Evolutionary conservation across 2,113 vertebrate genomes (phyloP), one percentile per base, ranked within the genome.

Genomic region (Balaenoptera acutorostrata): DNA sequence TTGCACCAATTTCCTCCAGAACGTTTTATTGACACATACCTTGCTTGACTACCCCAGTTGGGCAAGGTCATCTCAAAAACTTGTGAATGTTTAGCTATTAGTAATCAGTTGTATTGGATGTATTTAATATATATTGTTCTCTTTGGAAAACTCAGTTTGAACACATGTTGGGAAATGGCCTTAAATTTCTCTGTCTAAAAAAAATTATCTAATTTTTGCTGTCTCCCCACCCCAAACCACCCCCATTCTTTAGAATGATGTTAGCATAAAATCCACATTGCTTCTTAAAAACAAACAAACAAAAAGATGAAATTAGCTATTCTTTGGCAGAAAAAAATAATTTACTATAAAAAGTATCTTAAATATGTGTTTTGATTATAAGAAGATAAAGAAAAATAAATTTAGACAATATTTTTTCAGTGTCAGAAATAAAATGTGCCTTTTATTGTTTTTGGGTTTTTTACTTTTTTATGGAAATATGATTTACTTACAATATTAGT

Each of bases 111-210:
- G 25, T 59, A 41, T 68, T 84, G 20, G 18, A 8, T 59, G 5
- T 87, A 33, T 85, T 41, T 63, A 59, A 29, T 85, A 83, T 13
- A 64, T 80, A 52, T 57, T 55, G 15, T 78, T 89, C 33, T 69
- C n/a, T 90, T 95, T 80, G 33, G 21, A 88, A 95, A 92, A 80
- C 8, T 82, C 39, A 84, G 21, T 88, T 92, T 90, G 61, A 52
- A 15, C 41, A 90, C 20, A 49, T 84, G 27, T 91, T 82, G 64
- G 29, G 39, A 18, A 89, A 64, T 61, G 49, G 8, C 8, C 20
- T 46, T 83, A 41, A 15, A 55, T 41, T 88, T 7, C 29, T 4
- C 29, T 75, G 3, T 72, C 25, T 77, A 18, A 92, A 94, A 91
- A 57, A 68, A 88, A 59, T 31, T 72, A 21, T 77, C 49, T 41